Evolutionary conservation across 2,797 vertebrate genomes (phyloP), one percentile per base, ranked within the genome.

Genomic region (Peromyscus aztecus): DNA sequence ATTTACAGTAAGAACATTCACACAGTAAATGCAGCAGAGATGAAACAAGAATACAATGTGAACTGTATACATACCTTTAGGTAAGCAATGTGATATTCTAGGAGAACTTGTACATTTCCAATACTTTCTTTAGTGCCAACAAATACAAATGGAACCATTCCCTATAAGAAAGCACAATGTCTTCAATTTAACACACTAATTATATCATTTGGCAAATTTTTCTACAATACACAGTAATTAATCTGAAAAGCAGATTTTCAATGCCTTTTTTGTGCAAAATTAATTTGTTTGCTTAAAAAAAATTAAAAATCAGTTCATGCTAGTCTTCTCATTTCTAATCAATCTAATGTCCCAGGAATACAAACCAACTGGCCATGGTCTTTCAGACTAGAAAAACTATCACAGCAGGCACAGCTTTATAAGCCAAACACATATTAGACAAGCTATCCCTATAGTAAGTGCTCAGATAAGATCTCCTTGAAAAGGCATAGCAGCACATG

Each of bases 121-220:
- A 99, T 99, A 97, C 99, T 99, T 98, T 99, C 99, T 98, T 99
- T 99, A 78, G 99, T 99, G 97, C 99, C 99, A 94, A 99, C 99
- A 98, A 99, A 99, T 49, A 99, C 99, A 98, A 99, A 99, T 0
- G 99, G 99, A 98, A 99, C 99, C 99, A 99, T 99, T 97, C 99
- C 99, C 99, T 99, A 98, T 24, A 98, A 94, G 94, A 96, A 98
- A 91, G 94, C 2, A 92, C 4, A 96, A 94, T 0, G 0, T 61
- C 59, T 12, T 96, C 46, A 92, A 94, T 77, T 0, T 97, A 27
- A 90, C 40, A 88, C n/a, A 61, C 34, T 82, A 91, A 43, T 24
- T 13, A 73, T 27, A 91, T 17, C 55, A 89, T 67, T 73, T 90
- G 29, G 40, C 57, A 89, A 91, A 59, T 9, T 78, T 94, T 89